Conservation (phyloP, 2,888 invertebrate genomes). For the Pediacus dermestoides region DNA sequence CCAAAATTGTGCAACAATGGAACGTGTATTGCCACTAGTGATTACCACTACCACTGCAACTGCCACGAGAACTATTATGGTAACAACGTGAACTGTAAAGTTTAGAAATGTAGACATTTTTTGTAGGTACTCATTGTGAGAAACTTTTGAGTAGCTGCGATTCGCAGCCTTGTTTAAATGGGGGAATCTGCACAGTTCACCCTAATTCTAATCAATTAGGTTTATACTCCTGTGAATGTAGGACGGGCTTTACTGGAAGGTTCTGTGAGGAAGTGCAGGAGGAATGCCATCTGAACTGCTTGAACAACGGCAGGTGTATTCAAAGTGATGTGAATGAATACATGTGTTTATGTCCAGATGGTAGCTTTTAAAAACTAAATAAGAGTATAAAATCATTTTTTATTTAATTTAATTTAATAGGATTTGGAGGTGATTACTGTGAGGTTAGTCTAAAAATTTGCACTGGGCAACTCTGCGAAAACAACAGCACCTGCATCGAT, state of each 20-base stretch:
- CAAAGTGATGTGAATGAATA: conserved; percentile 48
- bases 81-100: conserved; percentile 29
- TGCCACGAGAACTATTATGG: conserved; percentile 54
- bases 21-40: conserved; percentile 40
- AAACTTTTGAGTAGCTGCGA: conserved; percentile 50
- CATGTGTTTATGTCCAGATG: conserved; percentile 46
- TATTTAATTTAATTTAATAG: conserved; percentile 23
- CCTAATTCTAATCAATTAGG: conserved; percentile 18
- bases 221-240: conserved; percentile 52
- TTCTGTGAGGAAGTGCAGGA: conserved; percentile 51
- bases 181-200: conserved; percentile 53
- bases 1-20: conserved; percentile 53
- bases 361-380: too few relatives aligned
- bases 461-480: conserved; percentile 43
- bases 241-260: conserved; percentile 50
- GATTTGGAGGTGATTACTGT: conserved; percentile 44
- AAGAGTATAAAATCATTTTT: too few relatives aligned
- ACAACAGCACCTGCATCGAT: conserved; percentile 48
- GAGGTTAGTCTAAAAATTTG: conserved; percentile 37
- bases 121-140: conserved; percentile 55
- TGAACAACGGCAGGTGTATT: conserved; percentile 53
- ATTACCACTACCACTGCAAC: conserved; percentile 50
- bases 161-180: conserved; percentile 56
- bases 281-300: conserved; percentile 48
- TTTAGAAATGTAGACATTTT: too few relatives aligned